phyloP scores from a whole-genome alignment of 2,113 vertebrate species.

The Etia nguti region DNA sequence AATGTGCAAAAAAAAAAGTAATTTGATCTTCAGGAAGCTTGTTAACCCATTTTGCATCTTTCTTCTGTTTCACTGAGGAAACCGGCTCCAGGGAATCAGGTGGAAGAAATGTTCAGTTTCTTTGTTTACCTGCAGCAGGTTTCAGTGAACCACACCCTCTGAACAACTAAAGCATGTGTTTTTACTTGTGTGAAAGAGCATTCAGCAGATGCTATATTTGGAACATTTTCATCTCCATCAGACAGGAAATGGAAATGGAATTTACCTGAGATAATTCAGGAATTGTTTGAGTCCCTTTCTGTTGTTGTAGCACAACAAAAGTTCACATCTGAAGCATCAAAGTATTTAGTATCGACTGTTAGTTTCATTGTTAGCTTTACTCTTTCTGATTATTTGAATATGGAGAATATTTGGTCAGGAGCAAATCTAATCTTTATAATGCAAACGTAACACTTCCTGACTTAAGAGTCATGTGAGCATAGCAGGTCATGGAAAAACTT shows the following conservation, averaged over 20 bases:
- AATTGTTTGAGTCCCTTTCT: background rate
- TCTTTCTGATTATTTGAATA: background rate
- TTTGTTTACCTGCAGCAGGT: background rate
- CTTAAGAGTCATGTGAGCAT: background rate
- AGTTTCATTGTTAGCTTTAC: background rate
- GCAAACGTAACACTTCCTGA: background rate
- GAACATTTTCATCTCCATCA: background rate
- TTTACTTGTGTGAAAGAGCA: background rate
- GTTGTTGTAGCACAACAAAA: background rate
- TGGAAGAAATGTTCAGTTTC: background rate
- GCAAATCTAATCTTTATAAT: background rate
- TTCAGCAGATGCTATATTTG: background rate
- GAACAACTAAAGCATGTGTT: background rate
- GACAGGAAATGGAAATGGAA: background rate
- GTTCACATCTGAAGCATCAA: background rate
- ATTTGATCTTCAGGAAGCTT: background rate
- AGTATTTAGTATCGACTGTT: background rate
- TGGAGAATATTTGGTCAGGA: background rate
- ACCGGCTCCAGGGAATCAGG: background rate
- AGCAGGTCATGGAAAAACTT: background rate
- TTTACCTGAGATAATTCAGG: background rate
- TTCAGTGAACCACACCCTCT: background rate
- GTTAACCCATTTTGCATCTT: background rate
- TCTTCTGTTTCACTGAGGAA: background rate
- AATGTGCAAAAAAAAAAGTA: background rate